These are phyloP conservation scores for Numida meleagris DNA, from an alignment of 2,113 vertebrate species.

Conservation along the genomic window DNA sequence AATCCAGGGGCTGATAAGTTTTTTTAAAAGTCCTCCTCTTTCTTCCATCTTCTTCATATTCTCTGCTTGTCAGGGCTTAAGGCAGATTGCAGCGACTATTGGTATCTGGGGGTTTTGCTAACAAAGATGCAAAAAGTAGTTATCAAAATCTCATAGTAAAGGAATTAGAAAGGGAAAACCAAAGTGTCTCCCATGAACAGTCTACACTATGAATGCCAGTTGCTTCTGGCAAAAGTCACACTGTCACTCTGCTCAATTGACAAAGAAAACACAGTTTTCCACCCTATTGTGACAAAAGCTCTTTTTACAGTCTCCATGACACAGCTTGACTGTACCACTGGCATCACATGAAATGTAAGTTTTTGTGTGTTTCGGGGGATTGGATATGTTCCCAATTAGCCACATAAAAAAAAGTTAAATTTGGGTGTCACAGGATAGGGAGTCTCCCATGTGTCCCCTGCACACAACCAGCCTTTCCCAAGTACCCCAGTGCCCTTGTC, in stretches of 20 bases:
- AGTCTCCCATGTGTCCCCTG: not conserved
- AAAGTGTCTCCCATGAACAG: not conserved
- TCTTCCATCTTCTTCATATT: not conserved
- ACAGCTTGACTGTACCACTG: not conserved
- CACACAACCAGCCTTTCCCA: not conserved
- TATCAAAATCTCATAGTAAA: not conserved
- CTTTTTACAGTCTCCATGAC: not conserved
- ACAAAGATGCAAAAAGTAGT: not conserved
- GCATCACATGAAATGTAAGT: not conserved
- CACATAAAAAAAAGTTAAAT: not conserved
- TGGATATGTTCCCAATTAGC: not conserved
- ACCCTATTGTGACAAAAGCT: not conserved
- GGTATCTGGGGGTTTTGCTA: not conserved
- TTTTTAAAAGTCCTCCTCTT: not conserved
- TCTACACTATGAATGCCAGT: not conserved
- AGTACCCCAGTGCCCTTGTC: not conserved
- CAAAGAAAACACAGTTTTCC: not conserved
- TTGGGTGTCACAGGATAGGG: not conserved
- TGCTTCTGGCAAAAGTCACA: not conserved
- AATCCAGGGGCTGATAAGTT: not conserved
- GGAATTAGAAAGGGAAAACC: not conserved
- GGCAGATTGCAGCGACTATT: constrained; percentile 1
- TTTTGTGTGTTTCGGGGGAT: not conserved
- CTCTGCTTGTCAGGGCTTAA: not conserved
- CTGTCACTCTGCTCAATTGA: not conserved